Base-by-base conservation (phyloP, 2,797 vertebrate species). In the Novumbra hubbsi region DNA sequence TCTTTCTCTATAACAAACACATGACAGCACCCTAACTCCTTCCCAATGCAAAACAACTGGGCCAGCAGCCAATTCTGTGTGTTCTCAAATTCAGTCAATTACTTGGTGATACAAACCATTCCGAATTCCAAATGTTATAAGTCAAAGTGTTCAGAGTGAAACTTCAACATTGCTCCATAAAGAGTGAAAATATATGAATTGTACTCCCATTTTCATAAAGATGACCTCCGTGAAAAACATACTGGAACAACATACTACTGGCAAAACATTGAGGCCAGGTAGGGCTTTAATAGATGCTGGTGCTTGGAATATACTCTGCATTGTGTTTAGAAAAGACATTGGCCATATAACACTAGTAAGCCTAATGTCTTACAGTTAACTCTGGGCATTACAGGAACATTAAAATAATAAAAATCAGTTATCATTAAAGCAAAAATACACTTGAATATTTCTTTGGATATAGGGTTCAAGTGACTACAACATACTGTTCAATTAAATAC, bases 81-180 rank as follows among this genome's bases (percentile, higher is more conserved):
- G 48, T 55, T 17, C n/a, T 65, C 27, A 24, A 21, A 19, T 14
- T 73, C 32, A 27, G 48, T 30, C 21, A 9, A 66, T 52, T 66
- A 50, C 27, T 38, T 14, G 55, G 41, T 66, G 45, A 50, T 8
- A 9, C 49, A 55, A 67, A 67, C 63, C 11, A 21, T 52, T 30
- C 17, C 27, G 34, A 21, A n/a, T 30, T 60, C 64, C 21, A 45
- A 45, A 34, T 34, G 32, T 34, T n/a, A n/a, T n/a, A 32, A 32
- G 14, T 60, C 52, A 28, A 79, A 73, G 70, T 72, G 76, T 17
- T 4, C 65, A 83, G 80, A 86, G 52, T 21, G 21, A 57, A 57
- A 24, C n/a, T 57, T 9, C 7, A 57, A 24, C 52, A 57, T 6
- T 3, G 41, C 3, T 45, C 41, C 52, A 24, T 17, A 21, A 8